phyloP scores from a whole-genome alignment of 2,888 invertebrate species.

The Mayetiola destructor region DNA sequence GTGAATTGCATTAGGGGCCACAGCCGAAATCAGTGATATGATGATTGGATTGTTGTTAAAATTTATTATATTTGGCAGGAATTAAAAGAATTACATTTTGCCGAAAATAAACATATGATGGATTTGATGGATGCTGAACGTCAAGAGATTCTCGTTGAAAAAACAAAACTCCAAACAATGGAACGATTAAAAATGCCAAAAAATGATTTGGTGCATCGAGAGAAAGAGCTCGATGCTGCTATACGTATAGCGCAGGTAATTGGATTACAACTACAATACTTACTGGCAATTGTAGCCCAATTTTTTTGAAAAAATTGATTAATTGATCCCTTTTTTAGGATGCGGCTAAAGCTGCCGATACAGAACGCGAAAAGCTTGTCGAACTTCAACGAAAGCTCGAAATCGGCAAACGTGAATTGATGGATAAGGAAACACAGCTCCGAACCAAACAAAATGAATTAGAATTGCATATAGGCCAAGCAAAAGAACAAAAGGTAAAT shows the following conservation, averaged over 20 bases:
- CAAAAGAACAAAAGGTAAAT: conserved; percentile 26
- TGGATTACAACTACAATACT: neutral
- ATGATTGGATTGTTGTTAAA: neutral
- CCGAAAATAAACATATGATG: conserved; percentile 27
- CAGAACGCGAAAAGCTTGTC: conserved; percentile 30
- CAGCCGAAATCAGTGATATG: too few species aligned
- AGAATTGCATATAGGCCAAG: conserved; percentile 25
- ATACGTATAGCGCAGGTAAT: conserved; percentile 28
- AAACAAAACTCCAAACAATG: conserved; percentile 27
- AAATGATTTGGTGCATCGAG: conserved; percentile 21
- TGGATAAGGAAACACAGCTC: conserved; percentile 28
- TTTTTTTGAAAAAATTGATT: neutral
- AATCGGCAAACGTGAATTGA: conserved; percentile 27
- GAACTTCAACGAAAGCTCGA: conserved; percentile 31
- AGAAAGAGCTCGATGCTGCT: conserved; percentile 30
- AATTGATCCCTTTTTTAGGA: too few species aligned
- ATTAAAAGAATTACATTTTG: conserved; percentile 28
- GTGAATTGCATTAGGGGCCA: neutral
- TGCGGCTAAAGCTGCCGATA: conserved; percentile 30
- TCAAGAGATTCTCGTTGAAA: conserved; percentile 25
- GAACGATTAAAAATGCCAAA: conserved; percentile 16
- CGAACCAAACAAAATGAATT: conserved; percentile 30
- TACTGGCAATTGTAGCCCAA: neutral
- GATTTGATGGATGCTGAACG: conserved; percentile 30
- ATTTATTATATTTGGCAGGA: conserved; percentile 19